These are phyloP conservation scores for Syrrhaptes paradoxus DNA, from an alignment of 2,113 vertebrate genomes.

Conservation along the genomic window DNA sequence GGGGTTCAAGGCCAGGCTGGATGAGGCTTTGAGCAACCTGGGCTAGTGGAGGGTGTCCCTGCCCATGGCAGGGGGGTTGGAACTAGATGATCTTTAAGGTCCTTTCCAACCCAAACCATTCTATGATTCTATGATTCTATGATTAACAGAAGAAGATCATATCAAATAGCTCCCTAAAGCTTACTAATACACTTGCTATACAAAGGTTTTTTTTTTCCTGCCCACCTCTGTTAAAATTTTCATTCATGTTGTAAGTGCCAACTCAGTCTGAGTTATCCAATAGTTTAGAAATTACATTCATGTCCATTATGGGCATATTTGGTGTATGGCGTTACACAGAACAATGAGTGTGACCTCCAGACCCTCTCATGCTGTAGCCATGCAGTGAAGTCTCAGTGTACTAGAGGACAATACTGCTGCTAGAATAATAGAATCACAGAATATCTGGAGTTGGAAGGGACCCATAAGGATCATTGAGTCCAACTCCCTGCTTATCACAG, in stretches of 20 bases:
- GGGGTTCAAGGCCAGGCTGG: too few relatives aligned
- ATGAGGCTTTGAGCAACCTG: too few relatives aligned
- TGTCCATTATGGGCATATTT: not conserved
- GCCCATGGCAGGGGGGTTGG: too few relatives aligned
- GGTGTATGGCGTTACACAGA: not conserved
- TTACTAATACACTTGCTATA: not conserved
- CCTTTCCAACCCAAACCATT: too few relatives aligned
- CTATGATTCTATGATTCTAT: too few relatives aligned
- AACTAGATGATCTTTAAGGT: too few relatives aligned
- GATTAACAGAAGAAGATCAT: not conserved
- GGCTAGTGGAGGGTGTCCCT: too few relatives aligned
- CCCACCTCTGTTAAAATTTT: not conserved
- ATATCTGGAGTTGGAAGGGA: not conserved
- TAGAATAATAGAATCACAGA: not conserved
- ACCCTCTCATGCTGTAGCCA: not conserved
- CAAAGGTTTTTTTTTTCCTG: not conserved
- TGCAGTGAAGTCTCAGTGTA: not conserved
- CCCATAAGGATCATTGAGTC: not conserved
- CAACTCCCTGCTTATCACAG: not conserved
- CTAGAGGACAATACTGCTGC: accelerated
- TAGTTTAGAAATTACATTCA: not conserved
- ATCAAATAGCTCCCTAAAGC: not conserved
- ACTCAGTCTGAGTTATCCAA: not conserved
- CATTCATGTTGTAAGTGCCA: not conserved
- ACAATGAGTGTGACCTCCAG: not conserved